Base-by-base conservation (phyloP, 2,888 invertebrate genomes). In the Dynastes hyllus region DNA sequence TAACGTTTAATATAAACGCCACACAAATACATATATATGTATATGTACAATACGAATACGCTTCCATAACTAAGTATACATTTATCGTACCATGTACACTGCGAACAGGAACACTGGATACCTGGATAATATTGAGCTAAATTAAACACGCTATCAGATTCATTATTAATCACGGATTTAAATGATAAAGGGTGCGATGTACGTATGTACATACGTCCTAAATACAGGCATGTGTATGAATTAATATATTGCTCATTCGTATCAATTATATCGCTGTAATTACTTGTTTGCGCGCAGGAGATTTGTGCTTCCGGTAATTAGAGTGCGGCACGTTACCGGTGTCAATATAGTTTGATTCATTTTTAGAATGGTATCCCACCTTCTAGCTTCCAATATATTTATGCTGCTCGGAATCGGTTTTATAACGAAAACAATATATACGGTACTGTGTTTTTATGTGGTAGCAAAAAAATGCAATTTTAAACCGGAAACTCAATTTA, bases 101-200 rank as follows among this genome's bases (percentile, higher is more conserved):
- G 58, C 22, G 45, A 9, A 45, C 67, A 45, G 37, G 45, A 27
- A 58, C 58, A 58, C 22, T 22, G 22, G 73, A 55, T 55, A 55
- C 55, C 71, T 71, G 71, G 73, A 73, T 73, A 58, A 67, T 73
- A 58, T 45, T 58, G 58, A 58, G 55, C 40, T 73, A 73, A 73
- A 73, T 73, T 73, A 73, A 73, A 73, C 73, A 40, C 45, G 40
- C 16, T 58, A 73, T 73, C 73, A 73, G 58, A 58, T 37, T 73
- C 73, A 58, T 73, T 73, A 73, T 73, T 58, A 73, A 73, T 73
- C 73, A 73, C 51, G 67, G 67, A 67, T 67, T 73, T 73, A 73
- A 73, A 73, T 73, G 73, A 73, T 61, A 73, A 73, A 73, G 73
- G 71, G 66, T 45, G 22, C 66, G 45, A 11, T 2, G 32, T 13